Evolutionary conservation across 2,888 invertebrate genomes (phyloP).

Genomic region (Unio delphinus): DNA sequence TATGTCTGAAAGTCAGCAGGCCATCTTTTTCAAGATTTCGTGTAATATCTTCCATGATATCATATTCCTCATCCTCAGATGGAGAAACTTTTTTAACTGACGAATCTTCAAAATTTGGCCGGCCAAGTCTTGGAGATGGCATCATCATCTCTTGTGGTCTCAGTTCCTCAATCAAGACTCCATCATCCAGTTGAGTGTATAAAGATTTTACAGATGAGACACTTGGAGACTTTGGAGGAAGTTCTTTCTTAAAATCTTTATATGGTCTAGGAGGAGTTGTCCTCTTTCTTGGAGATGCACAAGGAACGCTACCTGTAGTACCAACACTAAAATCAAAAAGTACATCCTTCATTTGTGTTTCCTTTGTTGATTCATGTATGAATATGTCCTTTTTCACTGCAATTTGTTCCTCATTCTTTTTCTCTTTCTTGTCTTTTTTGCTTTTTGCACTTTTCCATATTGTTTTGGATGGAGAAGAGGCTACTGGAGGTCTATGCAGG

Average conservation of each 20-base stretch:
- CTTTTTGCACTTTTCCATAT: slow-evolving; percentile 37
- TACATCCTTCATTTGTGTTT: slow-evolving; percentile 52
- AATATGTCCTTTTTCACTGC: slow-evolving; percentile 23
- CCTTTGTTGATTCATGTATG: slow-evolving; percentile 7
- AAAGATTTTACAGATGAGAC: slow-evolving; percentile 41
- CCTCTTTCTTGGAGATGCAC: slow-evolving; percentile 15
- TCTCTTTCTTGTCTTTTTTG: no score
- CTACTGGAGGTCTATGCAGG: slow-evolving; percentile 35
- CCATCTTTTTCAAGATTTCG: slow-evolving; percentile 37
- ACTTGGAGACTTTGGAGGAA: slow-evolving; percentile 19
- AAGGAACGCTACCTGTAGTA: slow-evolving; percentile 57
- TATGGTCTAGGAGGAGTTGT: slow-evolving; percentile 19
- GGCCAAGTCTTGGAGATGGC: slow-evolving; percentile 20
- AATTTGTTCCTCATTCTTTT: slow-evolving; percentile 1
- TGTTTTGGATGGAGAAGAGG: slow-evolving; percentile 28
- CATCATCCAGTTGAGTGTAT: slow-evolving; percentile 58
- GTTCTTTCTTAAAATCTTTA: slow-evolving; percentile 25
- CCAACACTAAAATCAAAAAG: slow-evolving; percentile 64
- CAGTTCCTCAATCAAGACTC: slow-evolving; percentile 60
- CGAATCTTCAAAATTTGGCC: slow-evolving; percentile 10
- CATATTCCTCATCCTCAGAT: slow-evolving; percentile 22
- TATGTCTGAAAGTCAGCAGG: slow-evolving; percentile 45
- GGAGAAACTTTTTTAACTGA: slow-evolving; percentile 18
- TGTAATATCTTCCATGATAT: slow-evolving; percentile 34
- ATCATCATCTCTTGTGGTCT: slow-evolving; percentile 55